These are phyloP conservation scores for Drosophila prosaltans DNA, from an alignment of 1,140 invertebrate species.

Conservation along the genomic window DNA sequence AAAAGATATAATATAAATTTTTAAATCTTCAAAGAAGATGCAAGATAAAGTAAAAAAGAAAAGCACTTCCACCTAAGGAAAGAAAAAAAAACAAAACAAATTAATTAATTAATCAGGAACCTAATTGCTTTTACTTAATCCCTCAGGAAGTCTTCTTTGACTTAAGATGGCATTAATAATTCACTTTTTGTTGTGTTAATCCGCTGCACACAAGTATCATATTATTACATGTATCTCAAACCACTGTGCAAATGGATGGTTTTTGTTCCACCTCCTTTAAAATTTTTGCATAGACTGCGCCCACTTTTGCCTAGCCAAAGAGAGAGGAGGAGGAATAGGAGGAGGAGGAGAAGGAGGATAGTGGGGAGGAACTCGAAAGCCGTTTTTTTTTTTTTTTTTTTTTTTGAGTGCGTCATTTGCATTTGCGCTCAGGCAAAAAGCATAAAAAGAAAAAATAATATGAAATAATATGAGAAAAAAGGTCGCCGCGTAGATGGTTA, in stretches of 20 bases:
- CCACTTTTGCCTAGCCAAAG: slow-evolving; percentile 42
- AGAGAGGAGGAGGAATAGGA: slow-evolving; percentile 13
- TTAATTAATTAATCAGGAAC: not conserved
- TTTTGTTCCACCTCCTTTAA: slow-evolving; percentile 10
- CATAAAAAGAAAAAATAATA: not conserved
- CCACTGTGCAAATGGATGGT: slow-evolving; percentile 35
- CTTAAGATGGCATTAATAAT: not conserved
- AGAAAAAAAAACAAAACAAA: not conserved
- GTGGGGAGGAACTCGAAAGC: not conserved
- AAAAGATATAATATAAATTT: too few relatives aligned
- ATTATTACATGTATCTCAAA: not conserved
- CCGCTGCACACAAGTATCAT: not conserved
- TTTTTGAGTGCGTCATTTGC: slow-evolving; percentile 64
- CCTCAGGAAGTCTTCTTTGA: not conserved
- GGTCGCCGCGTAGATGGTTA: slow-evolving; percentile 52
- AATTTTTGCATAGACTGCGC: slow-evolving; percentile 50
- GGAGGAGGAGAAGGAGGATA: slow-evolving; percentile 2
- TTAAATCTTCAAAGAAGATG: too few relatives aligned
- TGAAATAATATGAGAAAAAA: slow-evolving; percentile 33
- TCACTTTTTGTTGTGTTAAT: not conserved
- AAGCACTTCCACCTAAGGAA: too few relatives aligned
- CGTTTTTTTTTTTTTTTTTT: not conserved
- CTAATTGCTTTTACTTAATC: not conserved
- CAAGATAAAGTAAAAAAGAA: too few relatives aligned
- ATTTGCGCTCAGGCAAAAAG: slow-evolving; percentile 56